These are phyloP conservation scores for Micrastur ruficollis DNA, from an alignment of 2,797 vertebrate species.

Conservation along the genomic window DNA sequence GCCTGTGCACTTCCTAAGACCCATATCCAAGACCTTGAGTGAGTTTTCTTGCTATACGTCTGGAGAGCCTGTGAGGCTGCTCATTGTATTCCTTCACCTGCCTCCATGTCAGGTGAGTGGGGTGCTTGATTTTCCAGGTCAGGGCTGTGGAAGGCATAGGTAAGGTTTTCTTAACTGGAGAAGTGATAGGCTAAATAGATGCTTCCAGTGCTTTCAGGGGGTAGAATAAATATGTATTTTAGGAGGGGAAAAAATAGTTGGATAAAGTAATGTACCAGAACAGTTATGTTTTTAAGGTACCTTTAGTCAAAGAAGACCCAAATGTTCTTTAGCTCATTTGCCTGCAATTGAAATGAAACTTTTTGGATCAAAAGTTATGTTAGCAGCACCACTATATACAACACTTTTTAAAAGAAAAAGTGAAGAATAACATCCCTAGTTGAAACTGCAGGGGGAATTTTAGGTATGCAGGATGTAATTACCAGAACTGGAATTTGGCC, in stretches of 20 bases:
- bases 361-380: background rate
- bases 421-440: background rate
- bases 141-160: background rate
- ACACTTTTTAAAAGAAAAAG: background rate
- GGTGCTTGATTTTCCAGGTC: background rate
- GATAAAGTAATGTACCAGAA: background rate
- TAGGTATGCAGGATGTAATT: slow-evolving; percentile 54
- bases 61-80: background rate
- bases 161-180: background rate
- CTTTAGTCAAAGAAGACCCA: background rate
- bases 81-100: background rate
- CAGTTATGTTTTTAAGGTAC: background rate
- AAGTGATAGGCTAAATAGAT: background rate
- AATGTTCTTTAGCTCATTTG: background rate
- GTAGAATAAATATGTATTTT: background rate
- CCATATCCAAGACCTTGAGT: fast-evolving
- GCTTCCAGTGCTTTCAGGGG: background rate
- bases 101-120: background rate
- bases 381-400: background rate
- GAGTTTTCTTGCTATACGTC: background rate
- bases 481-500: slow-evolving; percentile 45
- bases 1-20: background rate
- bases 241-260: background rate
- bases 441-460: slow-evolving; percentile 33
- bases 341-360: background rate